These are phyloP conservation scores for Aphidius gifuensis DNA, from an alignment of 1,140 invertebrate species.

Conservation along the genomic window DNA sequence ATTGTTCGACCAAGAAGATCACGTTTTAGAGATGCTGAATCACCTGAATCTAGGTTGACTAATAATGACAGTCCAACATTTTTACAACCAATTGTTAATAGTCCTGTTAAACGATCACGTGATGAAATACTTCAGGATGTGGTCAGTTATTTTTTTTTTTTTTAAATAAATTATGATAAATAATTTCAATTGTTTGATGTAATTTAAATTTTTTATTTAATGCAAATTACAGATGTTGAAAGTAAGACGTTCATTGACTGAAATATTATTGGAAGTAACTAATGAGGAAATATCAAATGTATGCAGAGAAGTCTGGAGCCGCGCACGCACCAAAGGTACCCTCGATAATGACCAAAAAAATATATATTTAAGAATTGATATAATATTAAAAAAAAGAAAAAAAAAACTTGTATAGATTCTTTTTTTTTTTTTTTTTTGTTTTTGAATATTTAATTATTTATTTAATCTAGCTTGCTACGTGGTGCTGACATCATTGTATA, in stretches of 20 bases:
- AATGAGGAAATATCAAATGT: constrained; percentile 80
- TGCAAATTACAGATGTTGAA: constrained; percentile 72
- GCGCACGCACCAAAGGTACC: constrained; percentile 66
- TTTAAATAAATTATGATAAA: constrained; percentile 6
- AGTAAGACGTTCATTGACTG: constrained; percentile 82
- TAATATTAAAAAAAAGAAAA: constrained; percentile 1
- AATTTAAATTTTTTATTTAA: constrained; percentile 10
- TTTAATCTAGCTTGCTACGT: not conserved
- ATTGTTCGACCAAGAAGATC: constrained; percentile 47
- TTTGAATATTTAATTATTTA: constrained; percentile 18
- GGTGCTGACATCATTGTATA: not conserved
- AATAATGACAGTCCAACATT: constrained; percentile 35
- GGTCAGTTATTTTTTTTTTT: constrained; percentile 36
- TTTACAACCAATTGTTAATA: constrained; percentile 23
- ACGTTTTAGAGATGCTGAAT: constrained; percentile 50
- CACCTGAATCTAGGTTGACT: constrained; percentile 35
- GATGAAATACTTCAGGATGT: constrained; percentile 58
- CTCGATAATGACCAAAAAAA: constrained; percentile 44
- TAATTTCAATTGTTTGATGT: constrained; percentile 7
- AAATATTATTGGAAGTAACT: constrained; percentile 90
- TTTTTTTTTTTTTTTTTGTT: too few species aligned
- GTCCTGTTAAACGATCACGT: constrained; percentile 41
- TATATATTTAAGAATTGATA: constrained; percentile 37
- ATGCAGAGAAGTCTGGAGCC: constrained; percentile 72
- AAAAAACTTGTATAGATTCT: too few species aligned